phyloP scores from a whole-genome alignment of 2,113 vertebrate species.

The Sinocyclocheilus anshuiensis region DNA sequence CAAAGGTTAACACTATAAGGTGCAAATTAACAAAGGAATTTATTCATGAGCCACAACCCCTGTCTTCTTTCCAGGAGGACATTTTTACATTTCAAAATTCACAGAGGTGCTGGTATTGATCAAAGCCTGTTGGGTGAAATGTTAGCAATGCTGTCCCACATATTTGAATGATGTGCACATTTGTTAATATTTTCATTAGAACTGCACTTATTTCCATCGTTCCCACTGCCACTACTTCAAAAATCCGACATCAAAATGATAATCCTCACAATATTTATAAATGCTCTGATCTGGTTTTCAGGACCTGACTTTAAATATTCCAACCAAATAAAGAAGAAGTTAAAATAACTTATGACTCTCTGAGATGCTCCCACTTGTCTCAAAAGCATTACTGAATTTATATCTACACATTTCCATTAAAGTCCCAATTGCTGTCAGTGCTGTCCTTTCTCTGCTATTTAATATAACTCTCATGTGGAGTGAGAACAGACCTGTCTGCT shows the following conservation, averaged over 20 bases:
- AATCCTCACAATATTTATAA: neutral
- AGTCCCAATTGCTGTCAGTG: neutral
- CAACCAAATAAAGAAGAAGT: neutral
- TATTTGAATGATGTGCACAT: neutral
- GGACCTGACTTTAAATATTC: neutral
- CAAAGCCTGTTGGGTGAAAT: neutral
- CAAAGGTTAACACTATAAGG: neutral
- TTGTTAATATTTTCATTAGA: neutral
- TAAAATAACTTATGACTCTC: neutral
- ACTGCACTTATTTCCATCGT: neutral
- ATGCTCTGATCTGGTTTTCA: neutral
- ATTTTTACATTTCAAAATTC: neutral
- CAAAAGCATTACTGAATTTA: too few species aligned
- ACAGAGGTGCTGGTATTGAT: neutral
- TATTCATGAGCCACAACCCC: neutral
- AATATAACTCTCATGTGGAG: neutral
- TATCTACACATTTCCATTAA: neutral
- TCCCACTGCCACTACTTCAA: neutral
- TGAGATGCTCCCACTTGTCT: neutral
- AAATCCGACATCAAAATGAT: neutral
- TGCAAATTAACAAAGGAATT: neutral
- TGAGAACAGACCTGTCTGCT: neutral
- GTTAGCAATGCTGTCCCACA: neutral
- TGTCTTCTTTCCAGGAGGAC: neutral
- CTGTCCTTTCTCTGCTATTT: neutral